Percentiles rank a stretch among this genome's conserved stretches.
Evolutionary conservation across 2,888 invertebrate species (phyloP).

Genomic region (Crematogaster levior): DNA sequence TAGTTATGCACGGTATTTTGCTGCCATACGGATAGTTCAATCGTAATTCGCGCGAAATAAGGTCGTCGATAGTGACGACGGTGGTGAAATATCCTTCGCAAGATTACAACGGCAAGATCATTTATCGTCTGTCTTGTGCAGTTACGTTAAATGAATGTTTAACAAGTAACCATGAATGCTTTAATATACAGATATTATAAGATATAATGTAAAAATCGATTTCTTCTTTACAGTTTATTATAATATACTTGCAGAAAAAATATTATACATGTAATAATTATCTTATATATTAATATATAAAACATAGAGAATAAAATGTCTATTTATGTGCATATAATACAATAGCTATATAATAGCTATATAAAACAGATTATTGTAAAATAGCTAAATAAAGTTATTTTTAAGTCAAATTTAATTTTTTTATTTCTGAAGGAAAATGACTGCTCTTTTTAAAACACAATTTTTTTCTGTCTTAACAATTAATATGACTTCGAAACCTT

Average conservation of each 20-base stretch:
- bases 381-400: not conserved
- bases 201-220: not conserved
- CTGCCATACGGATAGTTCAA: constrained; percentile 16
- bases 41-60: constrained; percentile 20
- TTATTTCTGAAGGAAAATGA: not conserved
- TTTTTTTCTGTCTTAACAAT: not conserved
- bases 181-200: not conserved
- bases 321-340: too few species aligned
- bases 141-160: constrained; percentile 17
- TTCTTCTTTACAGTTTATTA: not conserved
- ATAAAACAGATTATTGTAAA: too few species aligned
- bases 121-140: constrained; percentile 25
- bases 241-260: not conserved
- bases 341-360: too few species aligned
- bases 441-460: not conserved
- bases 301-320: too few species aligned
- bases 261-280: not conserved
- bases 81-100: constrained; percentile 11
- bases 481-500: not conserved
- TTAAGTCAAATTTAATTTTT: too few species aligned
- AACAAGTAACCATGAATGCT: not conserved
- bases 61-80: not conserved
- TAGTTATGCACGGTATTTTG: constrained; percentile 10
- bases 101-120: constrained; percentile 5
- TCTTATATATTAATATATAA: too few species aligned